Percentiles rank a stretch among this genome's conserved stretches.
These are phyloP conservation scores for Ammospiza nelsoni DNA, from an alignment of 2,113 vertebrate genomes.

Conservation along the genomic window DNA sequence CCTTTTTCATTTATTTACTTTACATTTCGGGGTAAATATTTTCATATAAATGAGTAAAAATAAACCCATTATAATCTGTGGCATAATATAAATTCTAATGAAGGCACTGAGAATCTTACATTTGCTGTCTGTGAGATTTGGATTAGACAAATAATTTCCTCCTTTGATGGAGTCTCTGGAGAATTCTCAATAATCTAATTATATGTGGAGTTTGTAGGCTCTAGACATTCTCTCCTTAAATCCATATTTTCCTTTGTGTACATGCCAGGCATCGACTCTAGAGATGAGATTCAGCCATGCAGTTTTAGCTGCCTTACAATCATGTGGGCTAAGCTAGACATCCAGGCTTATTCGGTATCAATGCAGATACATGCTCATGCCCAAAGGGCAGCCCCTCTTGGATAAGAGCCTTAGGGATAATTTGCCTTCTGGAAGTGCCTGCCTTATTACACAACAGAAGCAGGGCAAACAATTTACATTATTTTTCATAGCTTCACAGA, in stretches of 20 bases:
- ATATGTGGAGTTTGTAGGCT: neutral
- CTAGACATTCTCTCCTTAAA: neutral
- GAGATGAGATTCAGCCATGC: neutral
- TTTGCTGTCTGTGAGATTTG: neutral
- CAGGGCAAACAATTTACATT: neutral
- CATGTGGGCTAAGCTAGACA: neutral
- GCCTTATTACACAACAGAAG: neutral
- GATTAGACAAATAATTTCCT: conserved; percentile 13
- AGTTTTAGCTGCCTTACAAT: neutral
- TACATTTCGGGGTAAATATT: neutral
- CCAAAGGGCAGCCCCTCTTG: neutral
- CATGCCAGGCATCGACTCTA: neutral
- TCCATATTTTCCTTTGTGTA: neutral
- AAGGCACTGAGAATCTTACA: neutral
- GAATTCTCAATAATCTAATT: conserved; percentile 35
- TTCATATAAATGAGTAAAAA: neutral
- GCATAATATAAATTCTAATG: neutral
- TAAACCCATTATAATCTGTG: neutral
- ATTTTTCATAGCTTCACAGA: neutral
- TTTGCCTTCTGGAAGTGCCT: neutral
- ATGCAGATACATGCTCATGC: neutral
- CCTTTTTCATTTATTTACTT: conserved; percentile 27
- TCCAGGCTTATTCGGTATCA: neutral
- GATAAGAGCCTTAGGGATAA: neutral
- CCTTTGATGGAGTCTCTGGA: neutral